A percentile compares a stretch with the other conserved stretches of the same genome.
These are phyloP conservation scores for Pegoplata infirma DNA, from an alignment of 2,888 invertebrate species.

Conservation along the genomic window DNA sequence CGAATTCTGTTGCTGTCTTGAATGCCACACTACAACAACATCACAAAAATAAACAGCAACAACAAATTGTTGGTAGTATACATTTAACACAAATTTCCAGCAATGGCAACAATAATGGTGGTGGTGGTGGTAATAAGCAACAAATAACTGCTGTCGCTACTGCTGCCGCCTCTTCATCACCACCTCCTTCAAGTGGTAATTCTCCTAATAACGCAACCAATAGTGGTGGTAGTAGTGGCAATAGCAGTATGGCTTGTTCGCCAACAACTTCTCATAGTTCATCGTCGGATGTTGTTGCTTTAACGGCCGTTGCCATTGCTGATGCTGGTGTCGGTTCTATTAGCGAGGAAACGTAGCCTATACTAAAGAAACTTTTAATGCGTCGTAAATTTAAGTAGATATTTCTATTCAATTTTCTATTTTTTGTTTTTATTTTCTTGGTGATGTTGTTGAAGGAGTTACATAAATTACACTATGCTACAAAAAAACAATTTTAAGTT, in stretches of 20 bases:
- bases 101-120: conserved; percentile 41
- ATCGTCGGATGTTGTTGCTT: conserved; percentile 50
- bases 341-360: conserved; percentile 78
- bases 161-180: conserved; percentile 54
- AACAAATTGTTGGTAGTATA: conserved; percentile 70
- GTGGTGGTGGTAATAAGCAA: conserved; percentile 63
- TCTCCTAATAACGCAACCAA: conserved; percentile 60
- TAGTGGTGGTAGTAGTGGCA: conserved; percentile 59
- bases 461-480: too few relatives aligned
- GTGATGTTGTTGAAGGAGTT: neutral
- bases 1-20: conserved; percentile 56
- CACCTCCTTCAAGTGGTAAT: conserved; percentile 61
- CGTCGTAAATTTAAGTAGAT: conserved; percentile 71
- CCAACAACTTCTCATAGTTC: conserved; percentile 53
- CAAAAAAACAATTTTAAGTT: too few relatives aligned
- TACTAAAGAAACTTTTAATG: conserved; percentile 78
- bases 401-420: conserved; percentile 15
- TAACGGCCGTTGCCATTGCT: conserved; percentile 62
- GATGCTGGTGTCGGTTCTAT: conserved; percentile 64
- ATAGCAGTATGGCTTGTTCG: conserved; percentile 60
- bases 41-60: conserved; percentile 62
- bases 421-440: neutral
- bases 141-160: conserved; percentile 54
- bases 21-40: conserved; percentile 60
- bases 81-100: conserved; percentile 66